Evolutionary conservation across 2,113 vertebrate species (phyloP), one percentile per base, ranked within the genome.

Genomic region (Chaetops frenatus): DNA sequence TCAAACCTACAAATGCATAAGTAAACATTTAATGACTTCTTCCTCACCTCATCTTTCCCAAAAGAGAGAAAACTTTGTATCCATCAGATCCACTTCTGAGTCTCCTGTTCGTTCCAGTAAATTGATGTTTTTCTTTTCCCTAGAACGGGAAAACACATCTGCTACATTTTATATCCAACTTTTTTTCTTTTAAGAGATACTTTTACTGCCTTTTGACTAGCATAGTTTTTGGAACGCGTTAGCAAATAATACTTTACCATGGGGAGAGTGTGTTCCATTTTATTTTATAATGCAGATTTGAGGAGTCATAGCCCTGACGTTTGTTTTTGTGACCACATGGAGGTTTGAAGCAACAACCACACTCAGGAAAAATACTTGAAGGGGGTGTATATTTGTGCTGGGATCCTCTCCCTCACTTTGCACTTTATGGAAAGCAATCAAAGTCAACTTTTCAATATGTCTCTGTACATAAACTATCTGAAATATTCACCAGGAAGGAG

Each of bases 71-170:
- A 93, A 93, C 48, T 14, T 0, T 88, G 70, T 56, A 15, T 40
- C 85, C 90, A 27, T 70, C 95, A 93, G 67, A 81, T 83, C 35
- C 54, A 71, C 83, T 54, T 31, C 61, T 5, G 31, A 66, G 78
- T 24, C 51, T 91, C 80, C 66, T 14, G 53, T 9, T 89, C 90
- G 13, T 62, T 64, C 66, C 83, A 70, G 0, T 62, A 77, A 96
- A 61, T 48, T 77, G 80, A 83, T 81, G 77, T 71, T 90, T 95
- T 93, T 88, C 60, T 72, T 90, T 69, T 64, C 82, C 47, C 53
- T 18, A 79, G 42, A 95, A 93, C 92, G 93, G 88, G 79, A 95
- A 92, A 92, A 71, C 71, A 97, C 94, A 96, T 97, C 96, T 97
- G 96, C 93, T 92, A 17, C 28, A 23, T 81, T 95, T 96, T 94